A percentile compares a stretch with the other conserved stretches of the same genome.
Evolutionary conservation across 37 sponge, comb jelly and placozoan genomes (phyloP).

Genomic region (Geodia barretti): DNA sequence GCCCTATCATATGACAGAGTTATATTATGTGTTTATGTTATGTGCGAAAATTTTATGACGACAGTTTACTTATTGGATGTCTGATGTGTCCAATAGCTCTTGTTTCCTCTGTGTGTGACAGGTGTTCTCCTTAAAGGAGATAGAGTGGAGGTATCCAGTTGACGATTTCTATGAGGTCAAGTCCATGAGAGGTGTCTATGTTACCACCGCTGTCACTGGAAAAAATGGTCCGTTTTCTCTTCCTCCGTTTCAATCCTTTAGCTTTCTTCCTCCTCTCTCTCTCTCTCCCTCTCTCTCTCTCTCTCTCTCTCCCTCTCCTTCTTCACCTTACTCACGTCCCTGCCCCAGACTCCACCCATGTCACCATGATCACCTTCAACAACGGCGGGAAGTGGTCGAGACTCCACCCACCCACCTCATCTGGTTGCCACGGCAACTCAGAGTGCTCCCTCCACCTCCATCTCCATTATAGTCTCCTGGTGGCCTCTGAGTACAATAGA

Average conservation of each 20-base stretch:
- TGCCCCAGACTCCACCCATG: constrained; percentile 13
- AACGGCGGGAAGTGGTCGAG: constrained; percentile 64
- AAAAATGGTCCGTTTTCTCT: too few species aligned
- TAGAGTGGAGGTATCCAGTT: too few species aligned
- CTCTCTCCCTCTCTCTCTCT: constrained; percentile 5
- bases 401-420: constrained; percentile 9
- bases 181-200: constrained; percentile 69
- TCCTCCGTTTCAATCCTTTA: too few species aligned
- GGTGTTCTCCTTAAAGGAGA: too few species aligned
- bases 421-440: constrained; percentile 2
- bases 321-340: not conserved
- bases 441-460: constrained; percentile 53
- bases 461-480: constrained; percentile 29
- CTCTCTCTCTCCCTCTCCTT: not conserved
- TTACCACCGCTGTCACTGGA: constrained; percentile 55
- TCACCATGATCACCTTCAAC: constrained; percentile 64
- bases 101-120: too few species aligned
- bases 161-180: constrained; percentile 76
- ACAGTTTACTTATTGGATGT: not conserved
- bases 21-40: not conserved
- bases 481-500: not conserved
- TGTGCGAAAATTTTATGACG: not conserved
- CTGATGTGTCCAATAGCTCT: too few species aligned
- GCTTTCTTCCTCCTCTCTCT: not conserved
- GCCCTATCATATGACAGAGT: too few species aligned